Percentiles rank a stretch among this genome's conserved stretches.
Conservation (phyloP, 2,113 vertebrate species). For the Ceyx melanurus region DNA sequence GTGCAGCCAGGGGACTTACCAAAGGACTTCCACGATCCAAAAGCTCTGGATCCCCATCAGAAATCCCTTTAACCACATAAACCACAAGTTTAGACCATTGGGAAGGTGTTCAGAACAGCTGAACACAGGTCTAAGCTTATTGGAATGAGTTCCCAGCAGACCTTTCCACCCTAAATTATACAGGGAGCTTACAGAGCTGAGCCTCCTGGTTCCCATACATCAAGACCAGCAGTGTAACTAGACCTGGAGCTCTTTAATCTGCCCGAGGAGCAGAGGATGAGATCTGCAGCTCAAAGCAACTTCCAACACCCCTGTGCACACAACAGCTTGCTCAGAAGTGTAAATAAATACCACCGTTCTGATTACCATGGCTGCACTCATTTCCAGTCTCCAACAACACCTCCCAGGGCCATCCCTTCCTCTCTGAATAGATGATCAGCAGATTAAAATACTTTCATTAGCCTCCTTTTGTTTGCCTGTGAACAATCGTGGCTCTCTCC, state of each 20-base stretch:
- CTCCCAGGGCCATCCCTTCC: not conserved
- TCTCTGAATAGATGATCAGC: not conserved
- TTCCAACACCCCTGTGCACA: not conserved
- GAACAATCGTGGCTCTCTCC: not conserved
- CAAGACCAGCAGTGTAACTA: rapidly evolving
- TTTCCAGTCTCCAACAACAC: not conserved
- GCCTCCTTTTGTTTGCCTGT: not conserved
- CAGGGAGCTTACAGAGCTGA: not conserved
- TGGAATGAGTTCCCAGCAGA: not conserved
- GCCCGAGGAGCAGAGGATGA: not conserved
- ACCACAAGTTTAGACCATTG: too few relatives aligned
- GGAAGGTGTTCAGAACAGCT: not conserved
- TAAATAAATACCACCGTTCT: not conserved
- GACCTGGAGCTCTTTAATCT: not conserved
- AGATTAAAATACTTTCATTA: constrained; percentile 32
- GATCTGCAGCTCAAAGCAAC: not conserved
- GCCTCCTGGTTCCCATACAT: rapidly evolving
- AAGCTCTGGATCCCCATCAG: not conserved
- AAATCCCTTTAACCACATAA: not conserved
- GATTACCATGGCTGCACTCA: not conserved
- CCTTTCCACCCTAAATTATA: rapidly evolving
- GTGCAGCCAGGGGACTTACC: too few relatives aligned
- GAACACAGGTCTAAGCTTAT: not conserved
- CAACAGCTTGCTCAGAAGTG: not conserved
- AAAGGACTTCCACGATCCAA: not conserved